Base-by-base conservation (phyloP, 2,888 invertebrate genomes). In the Xanthia icteritia region DNA sequence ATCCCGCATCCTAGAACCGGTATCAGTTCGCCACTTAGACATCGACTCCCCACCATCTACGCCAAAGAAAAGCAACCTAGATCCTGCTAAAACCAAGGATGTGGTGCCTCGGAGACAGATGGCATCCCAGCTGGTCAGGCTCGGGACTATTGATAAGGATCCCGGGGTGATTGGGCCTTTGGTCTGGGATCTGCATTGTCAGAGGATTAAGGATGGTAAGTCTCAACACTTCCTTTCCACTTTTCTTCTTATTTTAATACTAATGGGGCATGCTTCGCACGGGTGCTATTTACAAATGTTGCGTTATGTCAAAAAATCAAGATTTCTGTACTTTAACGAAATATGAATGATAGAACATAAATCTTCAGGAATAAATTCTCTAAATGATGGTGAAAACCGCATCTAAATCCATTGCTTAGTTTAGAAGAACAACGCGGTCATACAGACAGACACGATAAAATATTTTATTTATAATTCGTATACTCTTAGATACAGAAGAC, bases 161-260 rank as follows among this genome's bases (percentile, higher is more conserved):
- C 98, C 98, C 0, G 98, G 98, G 0, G 98, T 98, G 8, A 97
- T 98, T 54, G 98, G 98, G 0, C 98, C 98, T 0, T 95, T 98
- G 72, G 98, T 98, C 11, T 98, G 98, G 98, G 98, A 98, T 91
- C 96, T 98, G 77, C 98, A 98, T 90, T 97, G 98, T 90, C 98
- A 98, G 92, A 97, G 97, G 88, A 95, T 98, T 67, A 97, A 97
- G 81, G 97, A 97, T 90, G 94, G 97, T 97, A 88, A 89, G 92
- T 74, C 20, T 42, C 2, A 13, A 39, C 15, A 11, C 58, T 65
- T 64, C 13, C 8, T 17, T 58, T n/a, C 11, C 13, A 54, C 13
- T 56, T n/a, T 13, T n/a, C 54, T 54, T 51, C 51, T n/a, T 56
- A 23, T 54, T 23, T 23, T 51, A 8, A 51, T 54, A 51, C 51